Base-by-base conservation (phyloP, 2,888 invertebrate species). In the Odontomyia ornata region DNA sequence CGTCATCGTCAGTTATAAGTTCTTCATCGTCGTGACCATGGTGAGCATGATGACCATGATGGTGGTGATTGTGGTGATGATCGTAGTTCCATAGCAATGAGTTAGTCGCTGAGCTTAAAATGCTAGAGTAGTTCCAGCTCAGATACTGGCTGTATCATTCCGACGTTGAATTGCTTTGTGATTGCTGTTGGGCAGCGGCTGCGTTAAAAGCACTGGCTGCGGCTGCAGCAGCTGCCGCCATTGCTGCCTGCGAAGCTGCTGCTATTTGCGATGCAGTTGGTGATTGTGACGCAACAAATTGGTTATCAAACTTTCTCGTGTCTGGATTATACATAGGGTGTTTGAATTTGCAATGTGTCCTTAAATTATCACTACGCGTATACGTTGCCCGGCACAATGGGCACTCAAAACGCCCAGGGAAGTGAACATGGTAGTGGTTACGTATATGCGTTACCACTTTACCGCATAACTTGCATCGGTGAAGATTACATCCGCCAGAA, bases 401-500 rank as follows among this genome's bases (percentile, higher is more conserved):
- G 88, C 95, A 95, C 91, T 95, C 94, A 90, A 95, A 95, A 87
- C 94, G 92, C 85, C 95, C 95, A 86, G 95, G 95, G 90, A 95
- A 95, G 90, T 95, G 95, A 89, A 95, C 95, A 90, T 95, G 95
- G 90, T 95, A 95, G 91, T 95, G 95, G 91, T 95, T 95, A 88
- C 95, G 92, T 90, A 95, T 95, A 91, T 95, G 95, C 88, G 95
- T 95, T 89, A 95, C 95, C 91, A 95, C 94, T 92, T 95, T 95
- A 89, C 95, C 95, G 90, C 95, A 95, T 89, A 95, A 91, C 91
- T 95, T 95, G 92, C 95, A 95, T 88, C 94, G 93, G 91, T 95
- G 95, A 90, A 94, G 93, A 91, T 95, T 95, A 88, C 94, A 93
- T 90, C 94, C 93, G 89, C 95, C 95, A 89, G 94, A 94, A 90